A percentile compares a stretch with the other conserved stretches of the same genome.
Conservation (phyloP, 2,797 vertebrate genomes). For the Bryconaethiops microstoma region DNA sequence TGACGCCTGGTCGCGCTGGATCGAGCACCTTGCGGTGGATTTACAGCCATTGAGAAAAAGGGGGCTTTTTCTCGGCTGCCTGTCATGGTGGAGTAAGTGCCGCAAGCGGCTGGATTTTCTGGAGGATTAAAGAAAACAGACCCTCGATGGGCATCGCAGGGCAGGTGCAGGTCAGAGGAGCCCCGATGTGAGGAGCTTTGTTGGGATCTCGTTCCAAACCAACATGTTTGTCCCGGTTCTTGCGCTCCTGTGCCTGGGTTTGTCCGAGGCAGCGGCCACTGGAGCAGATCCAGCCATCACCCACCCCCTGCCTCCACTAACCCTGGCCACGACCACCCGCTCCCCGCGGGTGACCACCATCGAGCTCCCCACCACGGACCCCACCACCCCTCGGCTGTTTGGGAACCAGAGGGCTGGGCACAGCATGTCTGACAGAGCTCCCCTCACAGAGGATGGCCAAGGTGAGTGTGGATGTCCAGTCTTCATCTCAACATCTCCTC, state of each 20-base stretch:
- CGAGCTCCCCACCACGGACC: slow-evolving; percentile 59
- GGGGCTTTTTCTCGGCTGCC: slow-evolving; percentile 16
- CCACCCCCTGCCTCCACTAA: slow-evolving; percentile 52
- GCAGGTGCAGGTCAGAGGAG: slow-evolving; percentile 56
- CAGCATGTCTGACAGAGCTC: neutral
- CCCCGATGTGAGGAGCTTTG: slow-evolving; percentile 69
- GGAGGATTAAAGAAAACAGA: slow-evolving; percentile 23
- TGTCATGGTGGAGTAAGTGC: slow-evolving; percentile 52
- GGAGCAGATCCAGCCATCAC: neutral
- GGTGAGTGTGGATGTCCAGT: neutral
- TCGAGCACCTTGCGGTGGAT: slow-evolving; percentile 61
- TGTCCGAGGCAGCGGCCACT: slow-evolving; percentile 68
- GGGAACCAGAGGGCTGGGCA: neutral
- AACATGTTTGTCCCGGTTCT: slow-evolving; percentile 64
- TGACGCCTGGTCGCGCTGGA: slow-evolving; percentile 42
- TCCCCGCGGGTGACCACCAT: slow-evolving; percentile 42
- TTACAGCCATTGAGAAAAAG: slow-evolving; percentile 54
- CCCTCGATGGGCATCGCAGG: slow-evolving; percentile 50
- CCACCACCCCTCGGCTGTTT: slow-evolving; percentile 40
- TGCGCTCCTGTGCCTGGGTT: slow-evolving; percentile 70
- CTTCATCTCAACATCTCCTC: neutral
- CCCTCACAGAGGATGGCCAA: neutral
- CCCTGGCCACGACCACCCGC: slow-evolving; percentile 58
- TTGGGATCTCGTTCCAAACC: slow-evolving; percentile 71
- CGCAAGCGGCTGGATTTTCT: slow-evolving; percentile 36